Conservation (phyloP, 2,113 vertebrate species). For the Ardeotis arabs region DNA sequence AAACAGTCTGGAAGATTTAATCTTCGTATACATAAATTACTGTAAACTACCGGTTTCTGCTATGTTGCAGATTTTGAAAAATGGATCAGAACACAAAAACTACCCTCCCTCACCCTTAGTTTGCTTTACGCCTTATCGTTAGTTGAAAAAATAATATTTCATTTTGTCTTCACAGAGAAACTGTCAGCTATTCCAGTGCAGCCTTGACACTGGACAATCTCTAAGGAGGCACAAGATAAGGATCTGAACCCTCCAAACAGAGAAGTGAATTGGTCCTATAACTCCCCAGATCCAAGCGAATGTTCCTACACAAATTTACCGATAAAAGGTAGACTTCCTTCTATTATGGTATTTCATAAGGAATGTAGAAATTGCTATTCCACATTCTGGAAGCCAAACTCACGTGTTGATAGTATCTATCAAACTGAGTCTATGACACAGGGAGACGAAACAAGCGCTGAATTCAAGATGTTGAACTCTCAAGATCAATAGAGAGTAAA, state of each 20-base stretch:
- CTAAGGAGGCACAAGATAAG: neutral
- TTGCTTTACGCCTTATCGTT: neutral
- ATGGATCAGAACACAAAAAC: neutral
- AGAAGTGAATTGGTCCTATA: neutral
- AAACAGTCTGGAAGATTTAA: neutral
- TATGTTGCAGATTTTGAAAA: neutral
- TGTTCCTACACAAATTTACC: neutral
- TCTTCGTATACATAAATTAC: neutral
- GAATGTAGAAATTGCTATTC: neutral
- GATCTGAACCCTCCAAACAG: neutral
- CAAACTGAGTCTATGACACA: neutral
- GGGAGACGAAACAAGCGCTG: neutral
- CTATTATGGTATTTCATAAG: neutral
- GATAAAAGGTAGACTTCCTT: neutral
- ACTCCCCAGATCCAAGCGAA: neutral
- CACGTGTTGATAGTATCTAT: neutral
- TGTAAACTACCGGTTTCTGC: neutral
- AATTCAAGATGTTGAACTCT: neutral
- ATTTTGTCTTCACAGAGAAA: neutral
- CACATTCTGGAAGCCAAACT: neutral
- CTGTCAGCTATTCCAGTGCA: neutral
- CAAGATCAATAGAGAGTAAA: neutral
- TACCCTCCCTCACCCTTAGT: neutral
- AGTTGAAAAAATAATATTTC: neutral
- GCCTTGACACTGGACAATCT: neutral